These are phyloP conservation scores for Tinea pellionella DNA, from an alignment of 2,888 invertebrate species.

Conservation along the genomic window DNA sequence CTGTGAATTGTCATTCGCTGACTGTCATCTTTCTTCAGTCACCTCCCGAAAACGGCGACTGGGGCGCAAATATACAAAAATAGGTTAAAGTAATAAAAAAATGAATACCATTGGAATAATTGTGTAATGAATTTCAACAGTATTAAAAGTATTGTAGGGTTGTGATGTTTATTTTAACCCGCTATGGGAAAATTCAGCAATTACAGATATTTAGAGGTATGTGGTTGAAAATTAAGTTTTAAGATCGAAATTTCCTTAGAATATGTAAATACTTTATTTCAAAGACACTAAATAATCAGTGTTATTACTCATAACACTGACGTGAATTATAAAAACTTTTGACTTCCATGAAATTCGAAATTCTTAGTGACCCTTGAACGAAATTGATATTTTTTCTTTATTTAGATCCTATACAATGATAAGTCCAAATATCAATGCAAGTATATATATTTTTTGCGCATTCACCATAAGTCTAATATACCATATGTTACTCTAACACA, in stretches of 20 bases:
- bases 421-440: too few relatives aligned
- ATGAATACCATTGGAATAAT: not conserved
- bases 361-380: too few relatives aligned
- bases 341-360: too few relatives aligned
- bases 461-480: too few relatives aligned
- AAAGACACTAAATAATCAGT: too few relatives aligned
- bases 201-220: slow-evolving; percentile 66
- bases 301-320: too few relatives aligned
- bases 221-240: slow-evolving; percentile 17
- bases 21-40: too few relatives aligned
- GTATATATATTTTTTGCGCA: too few relatives aligned
- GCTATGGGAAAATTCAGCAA: slow-evolving; percentile 66
- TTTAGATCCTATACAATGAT: too few relatives aligned
- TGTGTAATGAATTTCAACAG: not conserved
- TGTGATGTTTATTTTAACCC: slow-evolving; percentile 54
- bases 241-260: not conserved
- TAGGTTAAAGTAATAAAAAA: not conserved
- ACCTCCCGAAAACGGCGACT: not conserved
- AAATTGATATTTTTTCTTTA: too few relatives aligned
- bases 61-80: not conserved
- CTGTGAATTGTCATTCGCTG: not conserved
- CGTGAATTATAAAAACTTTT: too few relatives aligned
- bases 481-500: too few relatives aligned
- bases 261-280: not conserved
- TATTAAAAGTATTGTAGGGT: slow-evolving; percentile 24